Base-by-base conservation (phyloP, 2,113 vertebrate species). In the Lamprologus speciosus region DNA sequence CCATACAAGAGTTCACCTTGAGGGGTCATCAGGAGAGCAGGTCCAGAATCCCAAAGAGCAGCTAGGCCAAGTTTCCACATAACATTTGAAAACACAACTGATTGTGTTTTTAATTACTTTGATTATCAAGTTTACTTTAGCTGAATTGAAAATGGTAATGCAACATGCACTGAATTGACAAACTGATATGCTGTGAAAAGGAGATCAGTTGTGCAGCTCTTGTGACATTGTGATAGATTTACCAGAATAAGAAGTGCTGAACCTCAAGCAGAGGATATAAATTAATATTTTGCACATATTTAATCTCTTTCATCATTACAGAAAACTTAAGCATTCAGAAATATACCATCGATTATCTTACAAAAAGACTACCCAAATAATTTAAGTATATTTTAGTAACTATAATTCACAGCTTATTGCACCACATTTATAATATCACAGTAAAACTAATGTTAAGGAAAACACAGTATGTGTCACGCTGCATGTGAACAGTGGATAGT, bases 1-100 rank as follows among this genome's bases (percentile, higher is more conserved):
- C 88, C 86, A 89, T 95, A 94, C 92, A 94, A 96, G 94, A 92
- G 94, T 96, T 96, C 95, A 96, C 95, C 96, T 97, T 97, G 94
- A 94, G 85, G 93, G 94, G 95, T 95, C 95, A 96, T 89, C 88
- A 35, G 87, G 83, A 94, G 89, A 88, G 86, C 85, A 84, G 86
- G 91, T 87, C 91, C 85, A 63, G 94, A 96, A 96, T 95, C 94
- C 91, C 90, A 94, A 93, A 95, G 94, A 95, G 90, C 84, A 85
- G 42, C 63, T 57, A 45, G 83, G 63, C 89, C 85, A 86, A 84
- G 93, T 93, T 94, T 86, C 80, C 89, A 87, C 87, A 90, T 60
- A 91, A 84, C 50, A 83, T 86, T 92, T 91, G 91, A 81, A 95
- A 96, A 94, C 92, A 93, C 91, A 93, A 90, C 89, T 90, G 94